phyloP scores from a whole-genome alignment of 1,140 invertebrate species.

The Vollenhovia emeryi region DNA sequence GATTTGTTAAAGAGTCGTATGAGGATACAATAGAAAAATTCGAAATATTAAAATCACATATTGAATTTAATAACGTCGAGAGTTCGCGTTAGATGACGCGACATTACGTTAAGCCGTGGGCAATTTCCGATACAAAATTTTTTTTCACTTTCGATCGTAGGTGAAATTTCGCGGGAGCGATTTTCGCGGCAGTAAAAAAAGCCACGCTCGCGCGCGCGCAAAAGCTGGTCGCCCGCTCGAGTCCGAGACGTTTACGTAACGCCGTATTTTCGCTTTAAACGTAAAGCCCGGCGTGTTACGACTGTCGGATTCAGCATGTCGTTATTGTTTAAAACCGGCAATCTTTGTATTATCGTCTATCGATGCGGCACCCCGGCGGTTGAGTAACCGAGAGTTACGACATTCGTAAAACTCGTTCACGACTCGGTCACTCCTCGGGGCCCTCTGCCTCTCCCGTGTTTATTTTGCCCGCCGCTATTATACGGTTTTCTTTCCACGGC shows the following conservation, averaged over 20 bases:
- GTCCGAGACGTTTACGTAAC: slow-evolving; percentile 26
- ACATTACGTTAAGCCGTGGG: slow-evolving; percentile 1
- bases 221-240: too few relatives aligned
- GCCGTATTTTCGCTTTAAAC: slow-evolving; percentile 39
- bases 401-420: slow-evolving; percentile 61
- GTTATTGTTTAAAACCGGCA: slow-evolving; percentile 58
- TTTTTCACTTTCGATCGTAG: slow-evolving; percentile 8
- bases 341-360: slow-evolving; percentile 61
- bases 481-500: slow-evolving; percentile 59
- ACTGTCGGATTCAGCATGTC: slow-evolving; percentile 37
- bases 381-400: slow-evolving; percentile 52
- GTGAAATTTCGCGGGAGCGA: slow-evolving; percentile 18
- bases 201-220: too few relatives aligned
- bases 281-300: slow-evolving; percentile 31
- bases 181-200: slow-evolving; percentile 42
- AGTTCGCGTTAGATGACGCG: neutral
- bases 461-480: slow-evolving; percentile 49
- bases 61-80: slow-evolving; percentile 4
- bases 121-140: slow-evolving; percentile 25
- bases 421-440: slow-evolving; percentile 33
- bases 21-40: neutral
- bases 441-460: slow-evolving; percentile 30
- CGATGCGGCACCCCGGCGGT: slow-evolving; percentile 50
- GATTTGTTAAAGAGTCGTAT: neutral
- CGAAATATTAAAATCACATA: neutral